These are phyloP conservation scores for Lomographa bimaculata DNA, from an alignment of 2,888 invertebrate genomes.

Conservation along the genomic window DNA sequence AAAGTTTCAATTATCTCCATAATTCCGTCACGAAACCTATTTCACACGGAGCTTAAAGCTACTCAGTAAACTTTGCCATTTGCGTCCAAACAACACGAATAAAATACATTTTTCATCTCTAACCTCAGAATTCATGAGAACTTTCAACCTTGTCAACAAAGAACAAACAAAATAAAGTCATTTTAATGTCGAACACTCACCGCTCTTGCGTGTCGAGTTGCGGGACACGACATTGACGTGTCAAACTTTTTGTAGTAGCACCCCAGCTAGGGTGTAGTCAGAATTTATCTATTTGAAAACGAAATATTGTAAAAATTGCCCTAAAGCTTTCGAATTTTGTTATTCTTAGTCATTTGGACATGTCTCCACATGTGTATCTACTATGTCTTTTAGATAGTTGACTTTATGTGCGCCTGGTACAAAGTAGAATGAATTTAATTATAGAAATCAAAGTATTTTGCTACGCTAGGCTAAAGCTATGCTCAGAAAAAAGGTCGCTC, in stretches of 20 bases:
- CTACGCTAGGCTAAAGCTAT: no score
- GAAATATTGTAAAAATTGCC: no score
- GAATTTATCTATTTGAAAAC: no score
- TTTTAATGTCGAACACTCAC: conserved; percentile 17
- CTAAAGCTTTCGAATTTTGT: no score
- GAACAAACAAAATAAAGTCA: conserved; percentile 24
- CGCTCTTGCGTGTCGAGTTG: conserved; percentile 17
- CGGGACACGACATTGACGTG: conserved; percentile 19
- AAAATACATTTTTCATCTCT: conserved; percentile 20
- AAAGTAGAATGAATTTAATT: no score
- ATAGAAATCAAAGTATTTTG: no score
- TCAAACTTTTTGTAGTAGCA: conserved; percentile 9
- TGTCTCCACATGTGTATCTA: no score
- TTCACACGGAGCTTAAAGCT: conserved; percentile 11
- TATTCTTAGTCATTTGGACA: no score
- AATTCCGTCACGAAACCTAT: conserved; percentile 9
- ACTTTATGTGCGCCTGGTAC: no score
- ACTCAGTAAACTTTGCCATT: conserved; percentile 15
- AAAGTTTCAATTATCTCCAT: conserved; percentile 5
- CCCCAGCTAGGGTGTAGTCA: neutral
- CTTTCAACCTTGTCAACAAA: conserved; percentile 21
- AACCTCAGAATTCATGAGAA: conserved; percentile 17
- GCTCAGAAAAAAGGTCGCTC: no score
- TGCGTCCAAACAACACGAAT: conserved; percentile 14
- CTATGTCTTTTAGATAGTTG: no score